A percentile compares a stretch with the other conserved stretches of the same genome.
Conservation (phyloP, 2,888 invertebrate species). For the Ferdinandea cuprea region DNA sequence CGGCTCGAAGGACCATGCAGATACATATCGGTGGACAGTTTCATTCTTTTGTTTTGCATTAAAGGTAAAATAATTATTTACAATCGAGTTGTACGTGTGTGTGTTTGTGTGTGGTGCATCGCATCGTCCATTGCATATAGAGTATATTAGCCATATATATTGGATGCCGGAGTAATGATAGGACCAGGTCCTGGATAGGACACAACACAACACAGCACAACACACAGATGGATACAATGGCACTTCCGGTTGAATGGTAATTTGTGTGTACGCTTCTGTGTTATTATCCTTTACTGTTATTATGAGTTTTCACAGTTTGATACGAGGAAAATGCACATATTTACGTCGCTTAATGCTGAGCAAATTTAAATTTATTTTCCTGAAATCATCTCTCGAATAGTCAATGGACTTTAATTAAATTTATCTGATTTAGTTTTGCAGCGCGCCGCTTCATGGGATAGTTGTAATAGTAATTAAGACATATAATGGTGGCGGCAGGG, state of each 20-base stretch:
- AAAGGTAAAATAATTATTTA: slow-evolving; percentile 64
- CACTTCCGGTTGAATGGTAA: slow-evolving; percentile 73
- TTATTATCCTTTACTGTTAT: slow-evolving; percentile 67
- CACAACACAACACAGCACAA: too few relatives aligned
- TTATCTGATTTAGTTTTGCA: slow-evolving; percentile 43
- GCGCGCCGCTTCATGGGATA: not conserved
- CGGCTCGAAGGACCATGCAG: slow-evolving; percentile 46
- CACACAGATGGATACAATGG: slow-evolving; percentile 63
- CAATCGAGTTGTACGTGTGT: slow-evolving; percentile 33
- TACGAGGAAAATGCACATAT: slow-evolving; percentile 14
- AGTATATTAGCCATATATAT: slow-evolving; percentile 44
- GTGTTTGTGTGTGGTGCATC: slow-evolving; percentile 12
- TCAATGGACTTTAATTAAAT: slow-evolving; percentile 57
- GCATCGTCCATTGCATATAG: too few relatives aligned
- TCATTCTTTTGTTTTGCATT: slow-evolving; percentile 54
- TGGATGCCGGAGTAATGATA: slow-evolving; percentile 41
- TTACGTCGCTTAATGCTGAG: slow-evolving; percentile 33
- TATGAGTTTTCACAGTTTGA: slow-evolving; percentile 41
- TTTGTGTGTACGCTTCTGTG: slow-evolving; percentile 45
- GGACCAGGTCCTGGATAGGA: slow-evolving; percentile 49
- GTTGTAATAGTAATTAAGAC: not conserved
- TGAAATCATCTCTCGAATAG: not conserved
- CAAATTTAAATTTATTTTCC: slow-evolving; percentile 51
- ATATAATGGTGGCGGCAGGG: too few relatives aligned
- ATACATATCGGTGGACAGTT: slow-evolving; percentile 7